A percentile compares a stretch with the other conserved stretches of the same genome.
phyloP scores from a whole-genome alignment of 2,113 vertebrate genomes.

The Isurus oxyrinchus region DNA sequence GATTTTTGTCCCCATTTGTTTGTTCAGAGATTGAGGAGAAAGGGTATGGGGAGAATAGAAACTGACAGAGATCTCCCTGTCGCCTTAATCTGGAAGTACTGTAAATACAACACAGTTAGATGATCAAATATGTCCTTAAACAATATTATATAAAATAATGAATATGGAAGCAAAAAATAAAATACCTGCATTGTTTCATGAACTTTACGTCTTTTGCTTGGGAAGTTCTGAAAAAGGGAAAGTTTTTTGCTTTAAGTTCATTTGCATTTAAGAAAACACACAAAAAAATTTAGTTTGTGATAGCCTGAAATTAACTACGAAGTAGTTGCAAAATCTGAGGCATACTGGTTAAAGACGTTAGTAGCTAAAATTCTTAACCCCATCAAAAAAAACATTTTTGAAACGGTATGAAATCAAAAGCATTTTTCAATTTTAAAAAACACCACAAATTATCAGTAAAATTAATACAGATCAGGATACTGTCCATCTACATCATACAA shows the following conservation, averaged over 20 bases:
- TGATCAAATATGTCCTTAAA: neutral
- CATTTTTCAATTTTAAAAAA: neutral
- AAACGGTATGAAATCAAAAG: neutral
- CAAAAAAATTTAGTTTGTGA: neutral
- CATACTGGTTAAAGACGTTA: neutral
- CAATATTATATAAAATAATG: neutral
- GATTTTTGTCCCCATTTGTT: neutral
- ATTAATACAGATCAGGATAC: neutral
- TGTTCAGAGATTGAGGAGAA: neutral
- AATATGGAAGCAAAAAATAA: slow-evolving; percentile 33
- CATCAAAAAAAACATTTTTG: neutral
- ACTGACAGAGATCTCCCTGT: neutral
- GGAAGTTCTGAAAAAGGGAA: slow-evolving; percentile 66
- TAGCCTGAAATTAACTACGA: neutral
- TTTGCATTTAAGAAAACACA: neutral
- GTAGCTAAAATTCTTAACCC: neutral
- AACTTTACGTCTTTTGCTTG: slow-evolving; percentile 79
- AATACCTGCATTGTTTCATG: slow-evolving; percentile 71
- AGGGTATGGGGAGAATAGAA: neutral
- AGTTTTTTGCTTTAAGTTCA: slow-evolving; percentile 35
- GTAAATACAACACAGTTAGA: neutral
- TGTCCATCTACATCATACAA: neutral
- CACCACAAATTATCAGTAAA: neutral
- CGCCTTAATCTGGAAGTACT: neutral
- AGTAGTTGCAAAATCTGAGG: neutral